A percentile compares a stretch with the other conserved stretches of the same genome.
phyloP scores from a whole-genome alignment of 2,797 vertebrate genomes.

The Sebastes melanostomus region DNA sequence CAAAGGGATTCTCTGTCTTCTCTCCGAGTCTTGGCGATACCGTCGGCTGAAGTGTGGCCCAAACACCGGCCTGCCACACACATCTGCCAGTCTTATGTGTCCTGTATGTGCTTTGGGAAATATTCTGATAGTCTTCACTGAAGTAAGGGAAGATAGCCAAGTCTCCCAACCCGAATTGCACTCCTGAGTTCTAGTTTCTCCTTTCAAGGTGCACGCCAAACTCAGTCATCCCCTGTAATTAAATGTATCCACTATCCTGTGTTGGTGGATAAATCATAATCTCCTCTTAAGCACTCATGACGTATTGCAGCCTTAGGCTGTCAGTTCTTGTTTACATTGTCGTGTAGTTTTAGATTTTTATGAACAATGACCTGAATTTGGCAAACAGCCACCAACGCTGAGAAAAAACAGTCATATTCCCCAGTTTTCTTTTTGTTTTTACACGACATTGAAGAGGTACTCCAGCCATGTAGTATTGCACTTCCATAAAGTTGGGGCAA shows the following conservation, averaged over 20 bases:
- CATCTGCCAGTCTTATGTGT: background rate
- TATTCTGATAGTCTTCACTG: conserved; percentile 40
- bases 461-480: background rate
- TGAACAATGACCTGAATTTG: background rate
- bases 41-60: conserved; percentile 34
- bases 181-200: conserved; percentile 4
- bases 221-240: conserved; percentile 20
- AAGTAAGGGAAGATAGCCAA: conserved; percentile 32
- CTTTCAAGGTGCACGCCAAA: conserved; percentile 15
- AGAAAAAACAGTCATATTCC: background rate
- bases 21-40: background rate
- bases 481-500: background rate
- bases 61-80: background rate
- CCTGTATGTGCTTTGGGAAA: conserved; percentile 24
- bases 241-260: background rate
- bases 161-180: conserved; percentile 30
- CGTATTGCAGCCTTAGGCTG: background rate
- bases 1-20: conserved; percentile 47
- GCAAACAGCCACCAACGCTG: background rate
- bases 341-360: background rate
- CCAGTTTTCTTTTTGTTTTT: background rate
- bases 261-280: conserved; percentile 19
- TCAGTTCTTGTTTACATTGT: background rate
- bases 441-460: background rate
- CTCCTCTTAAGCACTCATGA: conserved; percentile 2